Percentiles rank a stretch among this genome's conserved stretches.
Conservation (phyloP, 2,113 vertebrate genomes). For the Polyodon spathula region DNA sequence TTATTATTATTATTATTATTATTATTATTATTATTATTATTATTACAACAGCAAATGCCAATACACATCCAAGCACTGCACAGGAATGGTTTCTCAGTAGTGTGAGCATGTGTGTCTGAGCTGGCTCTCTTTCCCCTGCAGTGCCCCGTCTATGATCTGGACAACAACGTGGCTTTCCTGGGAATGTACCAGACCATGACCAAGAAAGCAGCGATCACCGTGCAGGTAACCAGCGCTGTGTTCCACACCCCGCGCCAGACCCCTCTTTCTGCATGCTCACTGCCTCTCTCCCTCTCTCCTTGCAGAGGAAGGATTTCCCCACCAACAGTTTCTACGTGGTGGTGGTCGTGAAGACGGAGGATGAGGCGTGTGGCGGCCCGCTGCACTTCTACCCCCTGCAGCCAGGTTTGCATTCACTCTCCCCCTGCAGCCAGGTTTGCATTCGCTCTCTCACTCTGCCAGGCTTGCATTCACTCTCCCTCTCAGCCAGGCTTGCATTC, state of each 20-base stretch:
- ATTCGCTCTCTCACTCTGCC: too few species aligned
- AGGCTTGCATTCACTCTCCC: too few species aligned
- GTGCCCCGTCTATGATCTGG: constrained; percentile 92
- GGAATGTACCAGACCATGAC: constrained; percentile 99
- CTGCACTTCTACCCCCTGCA: constrained; percentile 79
- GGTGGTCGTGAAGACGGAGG: constrained; percentile 93
- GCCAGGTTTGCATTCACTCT: constrained; percentile 21
- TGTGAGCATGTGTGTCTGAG: not conserved
- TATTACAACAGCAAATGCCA: too few species aligned
- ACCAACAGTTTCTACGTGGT: constrained; percentile 95
- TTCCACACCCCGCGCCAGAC: too few species aligned
- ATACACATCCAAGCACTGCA: too few species aligned
- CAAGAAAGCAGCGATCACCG: constrained; percentile 90
- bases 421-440: too few species aligned
- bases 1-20: too few species aligned
- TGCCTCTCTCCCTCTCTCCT: not conserved
- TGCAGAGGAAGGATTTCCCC: constrained; percentile 86
- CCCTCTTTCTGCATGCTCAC: not conserved
- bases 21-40: too few species aligned
- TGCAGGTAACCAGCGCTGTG: constrained; percentile 66
- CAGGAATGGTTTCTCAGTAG: too few species aligned
- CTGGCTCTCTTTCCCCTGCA: constrained; percentile 25
- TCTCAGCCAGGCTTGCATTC: too few species aligned
- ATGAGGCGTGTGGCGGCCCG: constrained; percentile 80
- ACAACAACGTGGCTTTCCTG: constrained; percentile 96